Evolutionary conservation across 2,888 invertebrate species (phyloP), one percentile per base, ranked within the genome.

Genomic region (Limnephilus lunatus): DNA sequence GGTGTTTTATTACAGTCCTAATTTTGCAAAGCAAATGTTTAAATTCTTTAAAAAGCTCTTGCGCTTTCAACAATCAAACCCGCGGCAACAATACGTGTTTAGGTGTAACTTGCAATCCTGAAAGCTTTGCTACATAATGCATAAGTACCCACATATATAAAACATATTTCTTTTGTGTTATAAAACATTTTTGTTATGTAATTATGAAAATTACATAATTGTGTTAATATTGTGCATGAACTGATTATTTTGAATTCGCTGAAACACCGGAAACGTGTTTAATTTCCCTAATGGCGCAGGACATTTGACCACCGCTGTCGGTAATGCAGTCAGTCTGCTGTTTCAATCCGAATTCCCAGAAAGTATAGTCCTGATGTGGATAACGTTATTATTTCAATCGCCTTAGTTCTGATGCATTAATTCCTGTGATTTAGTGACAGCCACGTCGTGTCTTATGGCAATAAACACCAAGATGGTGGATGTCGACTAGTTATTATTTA

Each of bases 221-320:
- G 25, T 68, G 7, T n/a, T 68, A 68, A 25, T 7, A 68, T 68
- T 68, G n/a, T 9, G 68, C 1, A 68, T 7, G 68, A 68, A 68
- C 25, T 68, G 68, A 25, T 25, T 68, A 7, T 1, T 83, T 11
- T 35, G 83, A 35, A 83, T 83, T 83, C 83, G 83, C 83, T 32
- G 35, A 15, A 35, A 25, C 15, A 53, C 48, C 48, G 87, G 87
- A 48, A 87, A 53, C 87, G 53, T 48, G 30, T 87, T 48, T 19
- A 87, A 25, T 48, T 48, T 87, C 48, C 31, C 87, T 87, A 87
- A 87, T 53, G 87, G 87, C 87, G 44, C 14, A 68, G 87, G 87
- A 87, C 53, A 87, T 44, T 48, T 87, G 87, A 53, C 48, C 87
- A 83, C n/a, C 87, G n/a, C 48, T 87, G 87, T 87, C 48, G 44